phyloP scores from a whole-genome alignment of 2,797 vertebrate species.

The Dryobates pubescens region DNA sequence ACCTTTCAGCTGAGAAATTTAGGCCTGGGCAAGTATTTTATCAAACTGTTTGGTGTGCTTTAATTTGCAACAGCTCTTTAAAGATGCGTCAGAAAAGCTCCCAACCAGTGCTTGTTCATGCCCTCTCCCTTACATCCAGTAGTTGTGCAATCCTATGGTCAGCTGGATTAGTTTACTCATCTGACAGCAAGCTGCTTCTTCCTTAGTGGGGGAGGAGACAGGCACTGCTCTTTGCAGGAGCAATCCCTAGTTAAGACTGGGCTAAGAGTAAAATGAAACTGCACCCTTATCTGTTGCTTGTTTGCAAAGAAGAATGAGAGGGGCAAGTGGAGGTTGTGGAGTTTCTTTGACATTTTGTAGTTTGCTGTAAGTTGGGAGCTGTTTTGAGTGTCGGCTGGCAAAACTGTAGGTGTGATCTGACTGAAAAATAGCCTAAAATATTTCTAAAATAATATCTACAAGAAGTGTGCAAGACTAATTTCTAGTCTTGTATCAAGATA shows the following conservation, averaged over 20 bases:
- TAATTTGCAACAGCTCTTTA: background rate
- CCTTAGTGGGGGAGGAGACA: background rate
- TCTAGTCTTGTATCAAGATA: background rate
- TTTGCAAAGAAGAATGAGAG: background rate
- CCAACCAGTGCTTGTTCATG: background rate
- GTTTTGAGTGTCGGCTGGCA: background rate
- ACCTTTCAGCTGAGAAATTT: accelerated
- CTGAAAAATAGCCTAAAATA: background rate
- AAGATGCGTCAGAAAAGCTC: background rate
- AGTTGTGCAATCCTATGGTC: background rate
- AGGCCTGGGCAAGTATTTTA: background rate
- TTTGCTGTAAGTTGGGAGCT: background rate
- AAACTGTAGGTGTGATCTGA: background rate
- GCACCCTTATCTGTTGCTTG: background rate
- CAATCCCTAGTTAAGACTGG: background rate
- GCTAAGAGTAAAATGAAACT: background rate
- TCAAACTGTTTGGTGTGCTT: background rate
- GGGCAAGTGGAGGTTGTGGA: background rate
- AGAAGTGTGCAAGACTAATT: background rate
- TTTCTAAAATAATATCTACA: background rate
- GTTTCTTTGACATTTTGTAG: background rate
- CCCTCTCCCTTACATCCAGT: background rate
- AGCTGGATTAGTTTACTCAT: background rate
- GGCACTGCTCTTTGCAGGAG: background rate
- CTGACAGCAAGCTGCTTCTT: background rate